Evolutionary conservation across 2,888 invertebrate genomes (phyloP), one percentile per base, ranked within the genome.

Genomic region (Eudemis profundana): DNA sequence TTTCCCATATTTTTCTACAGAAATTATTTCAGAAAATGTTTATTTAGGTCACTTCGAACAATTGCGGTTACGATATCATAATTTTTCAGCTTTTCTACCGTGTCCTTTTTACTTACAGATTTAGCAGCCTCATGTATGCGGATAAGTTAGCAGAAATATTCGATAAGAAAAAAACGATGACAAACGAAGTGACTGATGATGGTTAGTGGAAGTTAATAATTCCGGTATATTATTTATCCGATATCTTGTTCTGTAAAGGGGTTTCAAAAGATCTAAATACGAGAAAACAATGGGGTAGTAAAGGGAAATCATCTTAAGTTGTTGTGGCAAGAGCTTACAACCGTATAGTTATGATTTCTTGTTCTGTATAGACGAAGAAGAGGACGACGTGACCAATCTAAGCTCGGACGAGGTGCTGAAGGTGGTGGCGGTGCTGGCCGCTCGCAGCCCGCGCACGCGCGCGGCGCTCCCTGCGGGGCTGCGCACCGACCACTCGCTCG

Each of bases 331-430:
- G n/a, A n/a, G n/a, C n/a, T n/a, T n/a, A n/a, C n/a, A n/a, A n/a
- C 12, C 4, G 42, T 44, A 44, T 51, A 17, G 17, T 27, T 4
- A n/a, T 46, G 10, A 5, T 2, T 14, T 15, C 10, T 0, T 1
- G 10, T 46, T 15, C 4, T 40, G 14, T 17, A 14, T 4, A 63
- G 62, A 63, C 0, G 62, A 63, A 17, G 63, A 63, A n/a, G 56
- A 57, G 4, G 23, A 10, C 23, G 33, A 33, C 36, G 15, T 68
- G 0, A 69, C 81, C 79, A 93, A 93, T 50, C 77, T 96, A 38
- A 93, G 94, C 2, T 95, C 95, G 78, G 96, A 98, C 74, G 93
- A 95, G 59, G 92, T 96, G 56, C 94, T 98, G 89, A 96, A 96
- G 85, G 94, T 97, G n/a, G 93, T 96, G 38, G 94, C 96, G 0